Conservation (phyloP, 1,140 invertebrate genomes). For the Batillaria attramentaria region DNA sequence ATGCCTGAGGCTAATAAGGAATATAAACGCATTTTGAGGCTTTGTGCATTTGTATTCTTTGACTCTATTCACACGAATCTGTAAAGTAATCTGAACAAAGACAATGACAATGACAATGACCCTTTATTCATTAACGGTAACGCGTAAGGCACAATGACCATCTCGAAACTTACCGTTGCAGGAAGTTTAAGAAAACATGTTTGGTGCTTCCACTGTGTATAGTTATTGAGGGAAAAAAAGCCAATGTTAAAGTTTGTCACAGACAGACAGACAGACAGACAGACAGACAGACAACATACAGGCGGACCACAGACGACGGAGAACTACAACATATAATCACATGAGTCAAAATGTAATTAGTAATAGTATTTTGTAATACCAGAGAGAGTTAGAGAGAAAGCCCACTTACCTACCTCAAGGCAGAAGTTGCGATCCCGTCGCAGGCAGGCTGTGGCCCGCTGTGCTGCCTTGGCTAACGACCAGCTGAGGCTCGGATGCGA, state of each 20-base stretch:
- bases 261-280: not conserved
- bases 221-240: not conserved
- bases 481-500: conserved; percentile 37
- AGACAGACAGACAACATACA: not conserved
- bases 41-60: no score
- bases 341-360: not conserved
- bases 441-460: conserved; percentile 33
- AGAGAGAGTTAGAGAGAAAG: not conserved
- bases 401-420: conserved; percentile 43
- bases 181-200: not conserved
- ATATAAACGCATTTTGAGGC: no score
- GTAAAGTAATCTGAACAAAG: no score
- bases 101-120: no score
- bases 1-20: no score
- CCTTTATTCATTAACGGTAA: no score
- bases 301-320: not conserved
- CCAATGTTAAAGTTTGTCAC: not conserved
- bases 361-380: no score
- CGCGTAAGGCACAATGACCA: no score
- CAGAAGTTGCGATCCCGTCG: conserved; percentile 38
- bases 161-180: not conserved
- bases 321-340: not conserved
- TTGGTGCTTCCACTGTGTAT: not conserved
- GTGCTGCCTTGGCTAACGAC: conserved; percentile 33
- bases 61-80: no score